phyloP scores from a whole-genome alignment of 2,113 vertebrate species.

The Daboia siamensis region DNA sequence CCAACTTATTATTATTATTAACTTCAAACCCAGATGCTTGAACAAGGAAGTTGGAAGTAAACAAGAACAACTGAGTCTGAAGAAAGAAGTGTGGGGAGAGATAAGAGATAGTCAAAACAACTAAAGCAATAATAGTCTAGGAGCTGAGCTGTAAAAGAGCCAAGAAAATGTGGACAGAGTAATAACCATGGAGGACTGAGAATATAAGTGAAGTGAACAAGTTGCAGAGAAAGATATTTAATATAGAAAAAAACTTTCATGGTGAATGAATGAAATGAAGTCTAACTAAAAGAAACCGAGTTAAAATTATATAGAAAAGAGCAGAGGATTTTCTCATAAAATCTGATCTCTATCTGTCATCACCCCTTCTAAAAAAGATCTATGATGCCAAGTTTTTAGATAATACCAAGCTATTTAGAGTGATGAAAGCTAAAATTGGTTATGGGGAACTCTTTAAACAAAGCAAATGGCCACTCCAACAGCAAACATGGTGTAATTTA shows the following conservation, averaged over 20 bases:
- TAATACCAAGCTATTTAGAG: neutral
- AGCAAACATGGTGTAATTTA: neutral
- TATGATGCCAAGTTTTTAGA: neutral
- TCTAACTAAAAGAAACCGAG: neutral
- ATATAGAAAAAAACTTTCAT: neutral
- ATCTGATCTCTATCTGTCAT: neutral
- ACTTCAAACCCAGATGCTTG: neutral
- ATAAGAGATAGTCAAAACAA: neutral
- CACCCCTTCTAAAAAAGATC: neutral
- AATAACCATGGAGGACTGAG: neutral
- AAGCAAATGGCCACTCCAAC: neutral
- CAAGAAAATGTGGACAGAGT: neutral
- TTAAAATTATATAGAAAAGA: neutral
- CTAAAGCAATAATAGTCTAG: neutral
- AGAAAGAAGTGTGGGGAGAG: neutral
- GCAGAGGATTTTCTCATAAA: neutral
- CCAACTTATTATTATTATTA: neutral
- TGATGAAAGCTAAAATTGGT: neutral
- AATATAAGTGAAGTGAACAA: neutral
- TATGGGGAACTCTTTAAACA: neutral
- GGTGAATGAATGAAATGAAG: neutral
- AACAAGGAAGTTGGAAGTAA: neutral
- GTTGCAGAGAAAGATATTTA: neutral
- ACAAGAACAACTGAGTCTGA: neutral
- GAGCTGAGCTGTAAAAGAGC: neutral